Base-by-base conservation (phyloP, 2,797 vertebrate species). In the Galaxias olidus region DNA sequence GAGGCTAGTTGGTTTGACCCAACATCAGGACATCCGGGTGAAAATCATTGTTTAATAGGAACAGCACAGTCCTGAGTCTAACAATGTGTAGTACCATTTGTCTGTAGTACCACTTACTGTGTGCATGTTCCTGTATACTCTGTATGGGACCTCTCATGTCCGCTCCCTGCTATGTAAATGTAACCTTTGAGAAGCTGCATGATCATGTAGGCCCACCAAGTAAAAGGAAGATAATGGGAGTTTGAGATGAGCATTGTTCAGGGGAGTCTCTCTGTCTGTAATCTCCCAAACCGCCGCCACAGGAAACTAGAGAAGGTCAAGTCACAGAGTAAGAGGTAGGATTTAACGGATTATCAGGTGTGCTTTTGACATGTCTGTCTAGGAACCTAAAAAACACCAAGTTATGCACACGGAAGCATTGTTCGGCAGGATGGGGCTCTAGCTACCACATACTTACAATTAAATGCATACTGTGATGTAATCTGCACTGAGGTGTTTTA, bases 281-380 rank as follows among this genome's bases (percentile, higher is more conserved):
- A 87, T 84, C 75, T 64, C 66, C 57, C 63, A 61, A 60, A 69
- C 68, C 46, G 75, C 59, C 50, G 59, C 51, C 63, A 68, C 41
- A 4, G 50, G 82, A 87, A 87, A 89, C 84, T 63, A 42, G 87
- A 91, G 86, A 90, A 86, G 85, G 82, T 87, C 82, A 87, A 55
- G 60, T 12, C 67, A 63, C 40, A 56, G 52, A 57, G 65, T 20
- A 65, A 74, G 71, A 81, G 51, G 68, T 42, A 42, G 15, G 59
- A 69, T 79, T 69, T 50, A 71, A 66, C 60, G 68, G 63, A 76
- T 82, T 79, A 81, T 75, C 76, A 67, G 76, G 68, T 66, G 59
- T 76, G 70, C 68, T 62, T 77, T 68, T 58, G 62, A 68, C 64
- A 61, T 61, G 59, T 77, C 65, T 44, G 55, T 53, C 41, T 53